These are phyloP conservation scores for Mola mola DNA, from an alignment of 2,113 vertebrate genomes.

Conservation along the genomic window DNA sequence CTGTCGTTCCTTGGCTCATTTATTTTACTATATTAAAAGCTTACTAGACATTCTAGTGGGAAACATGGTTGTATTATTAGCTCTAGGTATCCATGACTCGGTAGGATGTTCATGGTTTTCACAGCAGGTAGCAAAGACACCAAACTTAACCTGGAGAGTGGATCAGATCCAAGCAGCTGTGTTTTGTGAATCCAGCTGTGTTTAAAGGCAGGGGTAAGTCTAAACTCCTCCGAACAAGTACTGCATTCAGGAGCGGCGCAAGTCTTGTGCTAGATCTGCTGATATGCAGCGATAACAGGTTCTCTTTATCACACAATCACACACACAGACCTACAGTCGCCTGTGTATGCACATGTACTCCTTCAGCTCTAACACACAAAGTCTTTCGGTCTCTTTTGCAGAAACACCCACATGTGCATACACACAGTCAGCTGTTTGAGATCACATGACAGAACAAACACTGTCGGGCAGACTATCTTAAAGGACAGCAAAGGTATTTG, in stretches of 20 bases:
- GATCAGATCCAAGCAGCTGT: constrained; percentile 33
- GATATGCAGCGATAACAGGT: constrained; percentile 50
- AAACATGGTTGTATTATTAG: constrained; percentile 43
- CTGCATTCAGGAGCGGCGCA: constrained; percentile 37
- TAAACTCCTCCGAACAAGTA: constrained; percentile 43
- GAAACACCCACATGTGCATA: constrained; percentile 15
- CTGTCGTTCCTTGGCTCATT: too few species aligned
- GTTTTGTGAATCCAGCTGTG: constrained; percentile 67
- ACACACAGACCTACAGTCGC: constrained; percentile 22
- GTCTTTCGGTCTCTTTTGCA: constrained; percentile 15
- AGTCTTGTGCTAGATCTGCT: constrained; percentile 51
- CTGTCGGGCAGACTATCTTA: constrained; percentile 23
- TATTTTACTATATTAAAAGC: too few species aligned
- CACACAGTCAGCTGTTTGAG: constrained; percentile 36
- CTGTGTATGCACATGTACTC: constrained; percentile 1
- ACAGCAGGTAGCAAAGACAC: constrained; percentile 36
- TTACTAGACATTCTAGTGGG: constrained; percentile 19
- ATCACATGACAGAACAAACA: constrained; percentile 62
- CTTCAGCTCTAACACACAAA: not conserved
- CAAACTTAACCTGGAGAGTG: constrained; percentile 19
- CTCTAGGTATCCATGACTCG: constrained; percentile 13
- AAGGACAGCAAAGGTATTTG: constrained; percentile 38
- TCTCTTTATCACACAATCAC: constrained; percentile 32
- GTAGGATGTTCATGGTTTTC: constrained; percentile 47
- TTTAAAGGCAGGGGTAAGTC: constrained; percentile 35